Conservation (phyloP, 2,113 vertebrate genomes). For the Pagrus major region DNA sequence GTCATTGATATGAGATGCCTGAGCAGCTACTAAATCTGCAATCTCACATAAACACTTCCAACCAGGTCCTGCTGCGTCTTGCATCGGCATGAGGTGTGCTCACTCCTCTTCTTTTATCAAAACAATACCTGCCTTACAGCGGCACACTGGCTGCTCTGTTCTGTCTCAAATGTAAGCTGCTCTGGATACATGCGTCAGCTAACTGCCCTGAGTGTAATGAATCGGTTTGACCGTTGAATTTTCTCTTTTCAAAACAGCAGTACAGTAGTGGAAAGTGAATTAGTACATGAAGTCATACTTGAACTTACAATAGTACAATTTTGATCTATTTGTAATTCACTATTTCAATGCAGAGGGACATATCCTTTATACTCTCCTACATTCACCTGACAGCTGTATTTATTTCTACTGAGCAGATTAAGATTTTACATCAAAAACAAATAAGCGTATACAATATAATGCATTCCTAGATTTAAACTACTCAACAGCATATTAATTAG, state of each 20-base stretch:
- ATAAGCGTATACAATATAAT: not conserved
- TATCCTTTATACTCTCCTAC: not conserved
- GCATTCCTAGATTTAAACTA: not conserved
- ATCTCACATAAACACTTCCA: slow-evolving; percentile 3
- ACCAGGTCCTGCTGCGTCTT: slow-evolving; percentile 64
- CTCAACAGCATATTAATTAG: too few relatives aligned
- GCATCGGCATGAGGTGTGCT: slow-evolving; percentile 49
- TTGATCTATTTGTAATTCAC: not conserved
- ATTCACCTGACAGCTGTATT: not conserved
- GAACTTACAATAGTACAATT: too few relatives aligned
- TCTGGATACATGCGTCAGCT: not conserved
- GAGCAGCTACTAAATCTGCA: slow-evolving; percentile 32
- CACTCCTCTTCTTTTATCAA: slow-evolving; percentile 26
- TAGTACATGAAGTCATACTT: too few relatives aligned
- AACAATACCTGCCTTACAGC: slow-evolving; percentile 29
- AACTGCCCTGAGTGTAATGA: not conserved
- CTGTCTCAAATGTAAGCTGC: not conserved
- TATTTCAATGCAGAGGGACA: not conserved
- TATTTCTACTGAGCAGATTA: not conserved
- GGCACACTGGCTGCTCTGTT: slow-evolving; percentile 15
- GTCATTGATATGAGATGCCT: slow-evolving; percentile 54
- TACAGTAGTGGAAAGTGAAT: not conserved
- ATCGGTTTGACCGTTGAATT: not conserved
- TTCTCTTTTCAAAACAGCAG: not conserved
- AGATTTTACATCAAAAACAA: not conserved